Base-by-base conservation (phyloP, 2,797 vertebrate species). In the Pagetopsis macropterus region DNA sequence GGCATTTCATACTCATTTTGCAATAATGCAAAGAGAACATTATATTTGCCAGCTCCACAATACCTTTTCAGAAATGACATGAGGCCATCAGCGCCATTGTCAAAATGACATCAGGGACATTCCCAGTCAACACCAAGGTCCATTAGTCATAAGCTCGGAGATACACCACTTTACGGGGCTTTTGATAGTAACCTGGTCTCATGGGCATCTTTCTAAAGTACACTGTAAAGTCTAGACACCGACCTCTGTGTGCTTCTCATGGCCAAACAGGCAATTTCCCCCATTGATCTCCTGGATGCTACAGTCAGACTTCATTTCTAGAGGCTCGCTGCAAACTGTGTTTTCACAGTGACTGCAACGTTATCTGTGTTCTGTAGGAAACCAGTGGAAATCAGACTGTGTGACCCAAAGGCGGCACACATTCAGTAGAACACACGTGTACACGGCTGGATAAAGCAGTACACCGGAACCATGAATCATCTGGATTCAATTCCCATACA, bases 171-270 rank as follows among this genome's bases (percentile, higher is more conserved):
- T 87, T 85, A 81, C 76, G 17, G 75, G 45, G 84, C 84, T 85
- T 87, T 89, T 87, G 88, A 79, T 78, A 71, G 79, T 80, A 85
- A 83, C 88, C 79, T 55, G 84, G 79, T 84, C 87, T 90, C 81
- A 8, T 80, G 88, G 81, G 83, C 72, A 85, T 84, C 85, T 62
- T 70, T 86, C 81, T 84, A 89, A 91, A 91, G 88, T 84, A 91
- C 90, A 89, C 87, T 90, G 87, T 89, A 89, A 81, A 90, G 87
- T 91, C 90, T 91, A 91, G 86, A 91, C 85, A 76, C 82, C 83
- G 87, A 86, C 87, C 87, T 83, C 82, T 61, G 46, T 61, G 56
- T 70, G 70, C 65, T 77, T 79, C 63, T 90, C 76, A 78, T 84
- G 87, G 84, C 76, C 88, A 89, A 87, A 83, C 81, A 79, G 71